phyloP scores from a whole-genome alignment of 2,888 invertebrate species.

The Itoplectis maculator region DNA sequence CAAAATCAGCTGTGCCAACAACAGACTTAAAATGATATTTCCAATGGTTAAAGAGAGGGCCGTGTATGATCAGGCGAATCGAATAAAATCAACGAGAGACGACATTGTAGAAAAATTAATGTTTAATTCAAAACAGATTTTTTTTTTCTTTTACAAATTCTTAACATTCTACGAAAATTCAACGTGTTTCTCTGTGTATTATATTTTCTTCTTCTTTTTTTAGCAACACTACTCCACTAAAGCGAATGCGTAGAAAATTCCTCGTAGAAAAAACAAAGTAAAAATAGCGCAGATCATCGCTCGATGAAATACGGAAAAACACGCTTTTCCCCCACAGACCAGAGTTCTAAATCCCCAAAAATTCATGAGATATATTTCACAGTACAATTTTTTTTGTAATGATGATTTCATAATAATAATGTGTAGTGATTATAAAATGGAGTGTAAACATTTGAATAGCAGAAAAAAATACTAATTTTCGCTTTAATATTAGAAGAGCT shows the following conservation, averaged over 20 bases:
- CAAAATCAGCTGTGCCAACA: conserved; percentile 85
- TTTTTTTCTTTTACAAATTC: background rate
- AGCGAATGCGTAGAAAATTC: conserved; percentile 58
- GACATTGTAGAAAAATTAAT: conserved; percentile 65
- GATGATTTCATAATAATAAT: too few relatives aligned
- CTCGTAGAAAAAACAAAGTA: conserved; percentile 54
- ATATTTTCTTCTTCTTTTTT: conserved; percentile 56
- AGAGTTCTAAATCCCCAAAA: too few relatives aligned
- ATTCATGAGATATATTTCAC: too few relatives aligned
- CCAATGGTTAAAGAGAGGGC: conserved; percentile 60
- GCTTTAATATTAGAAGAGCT: too few relatives aligned
- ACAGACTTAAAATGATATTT: conserved; percentile 75
- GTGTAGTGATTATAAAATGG: too few relatives aligned
- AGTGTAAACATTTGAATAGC: too few relatives aligned
- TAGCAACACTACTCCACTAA: conserved; percentile 21
- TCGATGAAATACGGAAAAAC: conserved; percentile 19
- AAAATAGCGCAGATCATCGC: conserved; percentile 55
- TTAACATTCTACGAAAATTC: conserved; percentile 31
- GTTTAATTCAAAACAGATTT: conserved; percentile 69
- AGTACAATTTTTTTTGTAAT: too few relatives aligned
- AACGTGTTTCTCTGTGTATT: conserved; percentile 24
- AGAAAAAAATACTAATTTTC: too few relatives aligned
- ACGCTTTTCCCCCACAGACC: background rate
- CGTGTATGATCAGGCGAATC: conserved; percentile 42
- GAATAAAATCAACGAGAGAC: conserved; percentile 27